Evolutionary conservation across 2,797 vertebrate genomes (phyloP).

Genomic region (Apodemus agrarius): DNA sequence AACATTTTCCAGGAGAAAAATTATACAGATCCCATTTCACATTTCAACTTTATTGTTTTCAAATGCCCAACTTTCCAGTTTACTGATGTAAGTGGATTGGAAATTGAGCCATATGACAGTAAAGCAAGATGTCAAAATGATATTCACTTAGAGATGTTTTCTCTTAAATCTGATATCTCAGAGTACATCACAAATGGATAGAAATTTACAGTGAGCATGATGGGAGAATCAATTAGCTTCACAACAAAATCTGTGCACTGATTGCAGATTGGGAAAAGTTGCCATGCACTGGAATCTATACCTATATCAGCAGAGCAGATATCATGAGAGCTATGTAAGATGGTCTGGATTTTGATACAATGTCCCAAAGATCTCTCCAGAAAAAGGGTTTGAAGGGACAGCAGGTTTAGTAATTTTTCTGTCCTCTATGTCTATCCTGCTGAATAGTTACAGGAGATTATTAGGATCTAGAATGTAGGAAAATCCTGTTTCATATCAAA

Average conservation of each 20-base stretch:
- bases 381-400: neutral
- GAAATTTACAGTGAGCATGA: neutral
- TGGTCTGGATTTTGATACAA: neutral
- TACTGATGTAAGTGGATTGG: neutral
- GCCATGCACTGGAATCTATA: too few relatives aligned
- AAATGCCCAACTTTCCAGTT: conserved; percentile 15
- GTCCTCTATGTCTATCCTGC: neutral
- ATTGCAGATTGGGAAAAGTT: neutral
- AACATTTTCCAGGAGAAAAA: neutral
- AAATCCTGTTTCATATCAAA: neutral
- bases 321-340: neutral
- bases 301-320: neutral
- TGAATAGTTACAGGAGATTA: neutral
- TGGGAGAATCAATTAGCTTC: neutral
- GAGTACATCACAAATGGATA: neutral
- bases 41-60: neutral
- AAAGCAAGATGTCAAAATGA: neutral
- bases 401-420: neutral
- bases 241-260: neutral
- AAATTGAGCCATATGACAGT: neutral
- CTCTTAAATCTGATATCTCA: neutral
- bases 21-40: neutral
- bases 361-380: neutral
- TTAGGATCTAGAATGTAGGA: neutral
- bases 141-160: neutral